Evolutionary conservation across 2,797 vertebrate species (phyloP).

Genomic region (Danio choprae): DNA sequence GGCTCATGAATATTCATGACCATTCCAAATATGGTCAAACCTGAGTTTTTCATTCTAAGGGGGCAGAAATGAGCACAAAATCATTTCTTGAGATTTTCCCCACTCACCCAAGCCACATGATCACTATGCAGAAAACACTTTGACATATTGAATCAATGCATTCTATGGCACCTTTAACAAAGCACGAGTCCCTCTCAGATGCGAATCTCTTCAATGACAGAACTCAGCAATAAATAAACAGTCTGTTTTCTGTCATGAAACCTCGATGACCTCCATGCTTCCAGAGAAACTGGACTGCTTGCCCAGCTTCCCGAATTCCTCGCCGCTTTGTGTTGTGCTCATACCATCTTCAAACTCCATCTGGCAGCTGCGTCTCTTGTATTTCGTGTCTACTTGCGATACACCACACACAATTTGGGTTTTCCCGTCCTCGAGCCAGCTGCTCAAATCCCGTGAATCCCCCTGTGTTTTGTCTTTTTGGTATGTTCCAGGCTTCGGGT

Average conservation of each 20-base stretch:
- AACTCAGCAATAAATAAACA: conserved; percentile 40
- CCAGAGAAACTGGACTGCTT: conserved; percentile 96
- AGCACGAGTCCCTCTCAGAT: not conserved
- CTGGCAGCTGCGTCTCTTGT: conserved; percentile 95
- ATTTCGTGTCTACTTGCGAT: conserved; percentile 77
- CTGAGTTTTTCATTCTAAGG: no score
- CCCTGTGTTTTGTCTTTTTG: conserved; percentile 81
- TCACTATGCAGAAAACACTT: no score
- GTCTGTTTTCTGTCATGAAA: conserved; percentile 84
- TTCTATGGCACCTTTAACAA: no score
- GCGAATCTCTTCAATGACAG: conserved; percentile 23
- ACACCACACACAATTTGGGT: conserved; percentile 24
- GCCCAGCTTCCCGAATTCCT: conserved; percentile 92
- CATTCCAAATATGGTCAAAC: no score
- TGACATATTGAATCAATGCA: no score
- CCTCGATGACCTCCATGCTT: conserved; percentile 96
- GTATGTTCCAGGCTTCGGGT: conserved; percentile 68
- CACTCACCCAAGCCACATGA: no score
- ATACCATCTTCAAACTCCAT: conserved; percentile 96
- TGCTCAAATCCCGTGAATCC: conserved; percentile 65
- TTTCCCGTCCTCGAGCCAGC: conserved; percentile 48
- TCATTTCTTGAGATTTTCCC: no score
- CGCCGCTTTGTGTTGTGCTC: conserved; percentile 84
- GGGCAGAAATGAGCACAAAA: no score
- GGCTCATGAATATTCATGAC: no score